Percentiles rank a stretch among this genome's conserved stretches.
Conservation (phyloP, 2,113 vertebrate species). For the Chrysochloris asiatica region DNA sequence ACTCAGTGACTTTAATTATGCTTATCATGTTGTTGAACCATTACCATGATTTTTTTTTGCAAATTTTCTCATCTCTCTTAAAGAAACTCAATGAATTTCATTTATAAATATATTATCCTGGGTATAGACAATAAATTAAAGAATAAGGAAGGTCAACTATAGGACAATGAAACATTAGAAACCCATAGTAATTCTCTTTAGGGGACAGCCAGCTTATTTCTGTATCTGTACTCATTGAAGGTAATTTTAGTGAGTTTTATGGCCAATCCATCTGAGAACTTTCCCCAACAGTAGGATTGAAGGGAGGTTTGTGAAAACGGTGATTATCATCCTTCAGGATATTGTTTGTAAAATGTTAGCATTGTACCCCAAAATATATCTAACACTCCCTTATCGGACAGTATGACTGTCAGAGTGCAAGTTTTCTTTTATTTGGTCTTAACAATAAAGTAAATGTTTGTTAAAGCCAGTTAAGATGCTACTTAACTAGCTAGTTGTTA, state of each 20-base stretch:
- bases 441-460: not conserved
- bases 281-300: not conserved
- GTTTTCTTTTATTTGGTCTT: slow-evolving; percentile 22
- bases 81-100: not conserved
- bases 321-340: not conserved
- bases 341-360: slow-evolving; percentile 3
- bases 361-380: not conserved
- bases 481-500: not conserved
- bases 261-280: not conserved
- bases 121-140: not conserved
- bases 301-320: not conserved
- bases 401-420: not conserved
- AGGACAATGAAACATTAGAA: not conserved
- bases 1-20: not conserved
- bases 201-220: not conserved
- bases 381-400: not conserved
- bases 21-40: not conserved
- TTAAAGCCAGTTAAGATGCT: not conserved
- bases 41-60: too few species aligned
- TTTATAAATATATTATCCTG: not conserved
- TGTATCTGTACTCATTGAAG: not conserved
- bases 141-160: not conserved
- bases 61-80: not conserved
- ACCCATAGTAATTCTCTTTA: not conserved
- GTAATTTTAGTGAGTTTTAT: not conserved